Evolutionary conservation across 1,140 invertebrate species (phyloP), one percentile per base, ranked within the genome.

Genomic region (Muscidifurax raptorellus): DNA sequence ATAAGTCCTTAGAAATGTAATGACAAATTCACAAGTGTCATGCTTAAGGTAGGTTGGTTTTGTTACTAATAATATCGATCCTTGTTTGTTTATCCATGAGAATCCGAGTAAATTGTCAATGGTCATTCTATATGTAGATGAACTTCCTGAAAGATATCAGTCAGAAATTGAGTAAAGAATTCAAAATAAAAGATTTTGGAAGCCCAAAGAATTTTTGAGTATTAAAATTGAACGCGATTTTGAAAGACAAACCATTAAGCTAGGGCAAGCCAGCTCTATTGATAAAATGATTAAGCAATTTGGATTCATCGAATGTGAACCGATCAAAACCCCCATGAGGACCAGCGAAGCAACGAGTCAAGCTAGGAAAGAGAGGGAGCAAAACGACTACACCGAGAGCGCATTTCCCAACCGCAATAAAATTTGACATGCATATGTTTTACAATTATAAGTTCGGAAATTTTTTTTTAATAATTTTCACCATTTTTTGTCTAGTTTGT

Each of bases 81-180:
- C 89, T 30, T 90, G 90, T 84, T 87, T 89, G 10, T 85, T 90
- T 13, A 90, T 87, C 47, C n/a, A n/a, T n/a, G 28, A 28, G 47
- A n/a, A 44, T 3, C 18, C 10, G 36, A 0, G 15, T 76, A n/a
- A 76, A 74, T 71, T 40, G 81, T 22, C 71, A 32, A 18, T 85
- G 15, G 15, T 52, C 15, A 52, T 52, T 7, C 15, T 52, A 15
- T 85, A 85, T 30, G 86, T 83, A 22, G 84, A 87, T 27, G 76
- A 83, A 40, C 80, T 87, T 18, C 36, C 66, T 69, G 22, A 71
- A 40, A 40, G 25, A 30, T n/a, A n/a, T n/a, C n/a, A n/a, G n/a
- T n/a, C n/a, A n/a, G n/a, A n/a, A n/a, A n/a, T n/a, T n/a, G n/a
- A n/a, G n/a, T n/a, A n/a, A n/a, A n/a, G n/a, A n/a, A n/a, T n/a